Evolutionary conservation across 2,113 vertebrate genomes (phyloP), one percentile per base, ranked within the genome.

Genomic region (Sarotherodon lohbergeri): DNA sequence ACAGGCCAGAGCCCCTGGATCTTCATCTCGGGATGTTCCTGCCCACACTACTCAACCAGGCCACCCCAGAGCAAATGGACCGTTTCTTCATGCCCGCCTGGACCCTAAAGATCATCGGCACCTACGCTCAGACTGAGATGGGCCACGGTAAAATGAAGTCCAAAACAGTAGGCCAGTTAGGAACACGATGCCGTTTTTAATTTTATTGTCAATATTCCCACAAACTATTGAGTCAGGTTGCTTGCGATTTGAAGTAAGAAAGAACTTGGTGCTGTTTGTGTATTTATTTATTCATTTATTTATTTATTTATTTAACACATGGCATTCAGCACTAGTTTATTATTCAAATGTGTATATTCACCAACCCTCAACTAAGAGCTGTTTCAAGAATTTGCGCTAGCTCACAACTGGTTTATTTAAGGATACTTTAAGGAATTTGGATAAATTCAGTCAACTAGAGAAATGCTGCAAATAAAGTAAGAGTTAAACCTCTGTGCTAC

Each of bases 1-100:
- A 97, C 94, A 97, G 96, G 63, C 96, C 98, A 52, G 97, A 97
- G 79, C 98, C 99, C 91, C 95, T 99, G 97, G 99, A 99, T 84
- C 98, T 99, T 87, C 99, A 99, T 85, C 96, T 99, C 95, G 99
- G 97, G 94, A 99, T 99, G 99, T 99, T 99, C 97, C 97, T 99
- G 92, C 98, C 98, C 91, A 99, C 98, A 34, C 96, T 99, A 87
- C 97, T 99, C 94, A 98, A 98, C 96, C 99, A 99, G 97, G 98
- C 98, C 91, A 98, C 98, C 52, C 95, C 96, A 80, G 98, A 98
- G 88, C 99, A 99, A 95, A 98, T 99, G 94, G 97, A 99, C 82
- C 96, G 96, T 79, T 98, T 98, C 98, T 99, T 99, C 98, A 98
- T 98, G 94, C 98, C 98, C 7, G 97, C 99, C 93, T 99, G 99